Evolutionary conservation across 2,113 vertebrate genomes (phyloP).

Genomic region (Myxocyprinus asiaticus): DNA sequence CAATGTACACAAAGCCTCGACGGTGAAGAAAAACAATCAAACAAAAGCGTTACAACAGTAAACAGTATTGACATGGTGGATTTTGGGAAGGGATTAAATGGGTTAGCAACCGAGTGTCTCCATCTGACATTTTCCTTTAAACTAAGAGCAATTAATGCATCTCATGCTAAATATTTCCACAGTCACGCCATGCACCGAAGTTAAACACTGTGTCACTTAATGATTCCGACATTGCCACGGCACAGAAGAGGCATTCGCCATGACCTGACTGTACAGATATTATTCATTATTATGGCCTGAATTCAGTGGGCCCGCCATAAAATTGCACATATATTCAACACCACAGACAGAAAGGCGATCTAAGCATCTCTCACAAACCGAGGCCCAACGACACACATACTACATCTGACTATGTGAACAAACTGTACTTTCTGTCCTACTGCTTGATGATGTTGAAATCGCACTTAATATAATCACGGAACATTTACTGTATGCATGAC

Average conservation of each 20-base stretch:
- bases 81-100: constrained; percentile 77
- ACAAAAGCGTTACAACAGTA: constrained; percentile 66
- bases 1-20: background rate
- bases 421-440: background rate
- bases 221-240: constrained; percentile 36
- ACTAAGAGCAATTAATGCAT: no score
- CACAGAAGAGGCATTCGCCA: background rate
- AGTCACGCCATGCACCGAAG: no score
- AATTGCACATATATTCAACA: constrained; percentile 13
- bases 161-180: background rate
- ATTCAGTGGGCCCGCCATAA: constrained; percentile 49
- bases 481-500: background rate
- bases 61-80: constrained; percentile 71
- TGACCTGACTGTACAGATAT: background rate
- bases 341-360: background rate
- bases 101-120: constrained; percentile 38
- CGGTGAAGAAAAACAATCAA: constrained; percentile 54
- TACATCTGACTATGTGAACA: background rate
- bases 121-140: background rate
- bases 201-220: no score
- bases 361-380: background rate
- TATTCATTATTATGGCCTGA: constrained; percentile 21
- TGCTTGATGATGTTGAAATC: background rate
- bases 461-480: background rate
- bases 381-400: background rate